Conservation (phyloP, 2,797 vertebrate genomes). For the Dendrocincla fuliginosa region DNA sequence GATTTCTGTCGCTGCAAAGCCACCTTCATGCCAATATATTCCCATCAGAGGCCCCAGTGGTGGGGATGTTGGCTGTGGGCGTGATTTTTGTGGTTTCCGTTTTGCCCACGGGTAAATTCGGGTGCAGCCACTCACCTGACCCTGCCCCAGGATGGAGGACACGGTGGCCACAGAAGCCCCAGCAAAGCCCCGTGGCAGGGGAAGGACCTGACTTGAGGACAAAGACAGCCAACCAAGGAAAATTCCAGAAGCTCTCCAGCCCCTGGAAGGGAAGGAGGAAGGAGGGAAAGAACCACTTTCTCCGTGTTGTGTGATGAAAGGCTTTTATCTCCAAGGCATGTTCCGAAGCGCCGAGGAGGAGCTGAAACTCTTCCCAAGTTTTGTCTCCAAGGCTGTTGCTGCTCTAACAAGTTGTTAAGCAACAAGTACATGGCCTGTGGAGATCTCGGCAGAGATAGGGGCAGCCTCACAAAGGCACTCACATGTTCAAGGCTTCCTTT, state of each 20-base stretch:
- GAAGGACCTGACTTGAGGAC: not conserved
- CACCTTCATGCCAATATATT: accelerated
- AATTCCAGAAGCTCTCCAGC: not conserved
- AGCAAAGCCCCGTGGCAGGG: not conserved
- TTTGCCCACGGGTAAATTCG: accelerated
- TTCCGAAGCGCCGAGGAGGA: not conserved
- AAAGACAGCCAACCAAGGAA: not conserved
- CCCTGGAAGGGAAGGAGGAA: not conserved
- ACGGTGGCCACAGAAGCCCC: not conserved
- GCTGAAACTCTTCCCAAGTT: not conserved
- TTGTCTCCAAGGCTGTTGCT: not conserved
- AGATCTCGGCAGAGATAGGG: not conserved
- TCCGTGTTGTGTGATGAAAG: not conserved
- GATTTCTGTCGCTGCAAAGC: not conserved
- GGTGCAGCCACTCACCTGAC: not conserved
- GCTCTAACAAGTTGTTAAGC: not conserved
- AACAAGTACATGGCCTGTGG: not conserved
- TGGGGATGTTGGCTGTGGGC: not conserved
- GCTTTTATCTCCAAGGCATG: not conserved
- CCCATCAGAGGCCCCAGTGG: accelerated
- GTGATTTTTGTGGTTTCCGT: accelerated
- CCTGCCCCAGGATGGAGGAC: accelerated
- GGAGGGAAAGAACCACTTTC: not conserved
- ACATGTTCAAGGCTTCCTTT: conserved; percentile 46
- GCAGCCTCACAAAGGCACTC: not conserved